Evolutionary conservation across 2,113 vertebrate species (phyloP), one percentile per base, ranked within the genome.

Genomic region (Xiphophorus couchianus): DNA sequence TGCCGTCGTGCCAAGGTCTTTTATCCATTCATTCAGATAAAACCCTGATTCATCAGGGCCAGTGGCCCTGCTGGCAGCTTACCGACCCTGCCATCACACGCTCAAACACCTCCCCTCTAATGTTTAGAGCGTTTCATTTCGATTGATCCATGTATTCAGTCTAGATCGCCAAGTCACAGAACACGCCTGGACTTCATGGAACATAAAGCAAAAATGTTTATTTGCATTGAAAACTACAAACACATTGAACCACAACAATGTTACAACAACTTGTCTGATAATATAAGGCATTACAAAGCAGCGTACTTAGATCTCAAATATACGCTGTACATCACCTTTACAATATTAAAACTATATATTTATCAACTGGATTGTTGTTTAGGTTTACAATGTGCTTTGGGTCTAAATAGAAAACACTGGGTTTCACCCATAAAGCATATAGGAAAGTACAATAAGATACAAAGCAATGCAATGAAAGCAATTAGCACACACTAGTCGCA

Each of bases 31-130:
- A 89, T 66, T 77, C 73, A 89, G 62, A 72, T 71, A 82, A 91
- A 90, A 66, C 84, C 88, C 89, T 91, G 90, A 93, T 77, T 91
- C 91, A 88, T 86, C 89, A 90, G 15, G 25, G 68, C 51, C 65
- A 14, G 0, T 1, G 35, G 29, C 17, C 61, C 35, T 74, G 78
- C 78, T 77, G 64, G 75, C 72, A 86, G 74, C 80, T 66, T 75
- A 79, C 66, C 51, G n/a, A 15, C 62, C 27, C 10, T 27, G 35
- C 14, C 15, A 60, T 39, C 64, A 66, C 66, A 76, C 29, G 27
- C 9, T 39, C n/a, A 15, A 14, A 44, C 37, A 29, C 44, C 4
- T 7, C 11, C 35, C 4, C 17, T 66, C 64, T 27, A 19, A 11
- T 27, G 22, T 14, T 39, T 11, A 4, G 27, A 10, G 8, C 13